Evolutionary conservation across 2,797 vertebrate genomes (phyloP), one percentile per base, ranked within the genome.

Genomic region (Gallinago stenura): DNA sequence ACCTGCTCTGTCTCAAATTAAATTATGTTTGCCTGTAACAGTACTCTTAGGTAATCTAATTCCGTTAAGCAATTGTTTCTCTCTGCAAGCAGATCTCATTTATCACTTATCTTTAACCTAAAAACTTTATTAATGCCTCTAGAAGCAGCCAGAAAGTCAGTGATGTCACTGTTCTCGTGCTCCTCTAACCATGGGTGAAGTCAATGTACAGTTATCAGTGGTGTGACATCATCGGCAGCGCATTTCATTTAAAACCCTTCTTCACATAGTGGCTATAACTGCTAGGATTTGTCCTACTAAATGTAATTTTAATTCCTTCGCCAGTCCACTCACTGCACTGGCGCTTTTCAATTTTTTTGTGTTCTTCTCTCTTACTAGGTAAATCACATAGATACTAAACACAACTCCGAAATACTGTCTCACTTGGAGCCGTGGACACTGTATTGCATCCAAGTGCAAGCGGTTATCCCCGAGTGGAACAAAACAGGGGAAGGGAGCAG

Each of bases 361-460:
- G 9, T 51, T 70, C 28, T 16, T 90, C 71, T 90, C 7, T 64
- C 8, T 46, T 57, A 50, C 8, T 66, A 98, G 98, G 60, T 94
- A 35, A 45, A 41, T 43, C 51, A 35, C 4, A 10, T 94, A 15
- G 95, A 81, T 22, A 82, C 82, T 24, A 15, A 26, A 3, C 85
- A 97, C 61, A 95, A 90, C 89, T 97, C 94, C 2, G 76, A 96
- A 66, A 78, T 93, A 31, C 19, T 98, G 48, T 51, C 69, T 65
- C 86, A 92, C 72, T 92, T 98, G 94, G 91, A 98, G 35, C 96
- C 98, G 0, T 95, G 96, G 97, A 98, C 97, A 13, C 76, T 71
- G 12, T 98, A 98, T 19, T 98, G 98, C 43, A n/a, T 98, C 26
- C 96, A 11, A 45, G 98, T 97, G 77, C 98, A 94, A 93, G 97